phyloP scores from a whole-genome alignment of 2,113 vertebrate species.

The Progne subis region DNA sequence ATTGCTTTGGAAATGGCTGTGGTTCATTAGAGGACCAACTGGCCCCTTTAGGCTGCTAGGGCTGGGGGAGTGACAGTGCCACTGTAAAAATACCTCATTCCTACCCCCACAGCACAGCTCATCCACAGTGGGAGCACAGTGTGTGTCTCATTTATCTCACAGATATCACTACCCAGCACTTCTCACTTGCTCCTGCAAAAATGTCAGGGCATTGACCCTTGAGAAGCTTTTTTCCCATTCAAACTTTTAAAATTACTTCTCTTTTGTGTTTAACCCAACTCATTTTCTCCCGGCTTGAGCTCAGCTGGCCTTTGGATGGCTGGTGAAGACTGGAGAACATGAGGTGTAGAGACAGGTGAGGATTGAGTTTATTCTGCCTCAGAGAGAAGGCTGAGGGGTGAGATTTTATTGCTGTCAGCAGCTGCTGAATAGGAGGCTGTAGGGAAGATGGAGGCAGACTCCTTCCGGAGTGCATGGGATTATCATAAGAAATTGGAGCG shows the following conservation, averaged over 20 bases:
- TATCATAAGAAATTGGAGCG: neutral
- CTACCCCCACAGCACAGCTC: fast-evolving
- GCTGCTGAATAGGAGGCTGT: neutral
- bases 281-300: neutral
- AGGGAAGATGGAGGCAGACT: neutral
- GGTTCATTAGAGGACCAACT: neutral
- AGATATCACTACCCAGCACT: neutral
- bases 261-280: neutral
- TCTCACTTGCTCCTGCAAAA: neutral
- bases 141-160: neutral
- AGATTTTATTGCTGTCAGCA: neutral
- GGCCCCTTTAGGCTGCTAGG: neutral
- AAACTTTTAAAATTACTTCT: neutral
- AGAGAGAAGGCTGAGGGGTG: neutral
- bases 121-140: too few species aligned
- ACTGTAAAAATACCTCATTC: neutral
- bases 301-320: neutral
- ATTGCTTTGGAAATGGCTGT: neutral
- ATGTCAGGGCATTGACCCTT: neutral
- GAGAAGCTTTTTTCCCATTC: neutral
- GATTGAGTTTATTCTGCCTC: neutral
- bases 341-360: neutral
- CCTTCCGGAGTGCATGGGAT: neutral
- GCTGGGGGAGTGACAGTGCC: neutral
- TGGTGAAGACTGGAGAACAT: neutral